These are phyloP conservation scores for Bombus superbus DNA, from an alignment of 1,140 invertebrate species.

Conservation along the genomic window DNA sequence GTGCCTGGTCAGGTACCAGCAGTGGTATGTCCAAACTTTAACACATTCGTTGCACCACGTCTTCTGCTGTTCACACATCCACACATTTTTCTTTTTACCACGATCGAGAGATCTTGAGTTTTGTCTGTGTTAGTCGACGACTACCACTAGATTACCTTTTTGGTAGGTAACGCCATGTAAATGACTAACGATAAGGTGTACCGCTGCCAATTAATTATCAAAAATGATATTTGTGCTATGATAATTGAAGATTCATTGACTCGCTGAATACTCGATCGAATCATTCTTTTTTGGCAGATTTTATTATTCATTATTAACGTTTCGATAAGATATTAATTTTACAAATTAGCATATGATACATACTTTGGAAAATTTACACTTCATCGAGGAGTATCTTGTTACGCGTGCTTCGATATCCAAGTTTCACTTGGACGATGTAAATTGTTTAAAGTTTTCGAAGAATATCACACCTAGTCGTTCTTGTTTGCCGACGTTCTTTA, in stretches of 20 bases:
- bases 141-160: conserved; percentile 60
- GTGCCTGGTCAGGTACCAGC: conserved; percentile 94
- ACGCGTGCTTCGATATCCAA: no score
- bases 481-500: conserved; percentile 53
- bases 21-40: conserved; percentile 88
- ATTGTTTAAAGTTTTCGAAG: no score
- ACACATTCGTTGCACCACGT: conserved; percentile 62
- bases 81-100: conserved; percentile 65
- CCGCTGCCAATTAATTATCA: background rate
- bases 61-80: conserved; percentile 67
- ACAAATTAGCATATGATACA: no score
- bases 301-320: no score
- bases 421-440: no score
- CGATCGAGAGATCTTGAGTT: conserved; percentile 63
- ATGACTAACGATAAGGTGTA: conserved; percentile 46
- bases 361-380: no score
- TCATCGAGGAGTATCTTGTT: no score
- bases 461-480: conserved; percentile 33
- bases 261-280: background rate
- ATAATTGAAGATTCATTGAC: no score
- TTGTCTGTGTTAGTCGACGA: conserved; percentile 68
- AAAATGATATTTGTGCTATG: background rate
- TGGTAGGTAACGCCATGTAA: conserved; percentile 59
- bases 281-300: no score
- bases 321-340: no score